Evolutionary conservation across 2,113 vertebrate genomes (phyloP).

Genomic region (Brienomyrus longianalis): DNA sequence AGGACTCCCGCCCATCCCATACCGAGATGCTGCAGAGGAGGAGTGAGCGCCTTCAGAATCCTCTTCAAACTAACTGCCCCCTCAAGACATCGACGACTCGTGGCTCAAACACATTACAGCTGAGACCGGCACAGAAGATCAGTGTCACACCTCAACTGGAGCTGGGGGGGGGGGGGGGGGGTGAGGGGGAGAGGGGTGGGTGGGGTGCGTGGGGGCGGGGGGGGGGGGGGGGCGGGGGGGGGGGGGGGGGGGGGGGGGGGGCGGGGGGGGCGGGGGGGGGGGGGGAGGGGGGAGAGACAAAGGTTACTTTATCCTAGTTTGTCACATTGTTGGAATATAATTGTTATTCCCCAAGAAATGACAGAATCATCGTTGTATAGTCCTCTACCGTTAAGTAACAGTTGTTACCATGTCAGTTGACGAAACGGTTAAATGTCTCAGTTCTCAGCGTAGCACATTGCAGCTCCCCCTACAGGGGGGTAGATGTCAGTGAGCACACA

Average conservation of each 20-base stretch:
- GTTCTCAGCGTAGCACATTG: slow-evolving; percentile 31
- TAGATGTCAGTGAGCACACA: slow-evolving; percentile 27
- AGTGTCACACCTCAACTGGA: not conserved
- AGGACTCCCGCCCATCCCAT: not conserved
- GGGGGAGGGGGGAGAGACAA: not conserved
- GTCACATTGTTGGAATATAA: not conserved
- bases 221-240: not conserved
- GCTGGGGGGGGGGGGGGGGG: not conserved
- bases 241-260: not conserved
- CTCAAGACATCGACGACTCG: not conserved
- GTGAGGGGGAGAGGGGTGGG: too few relatives aligned
- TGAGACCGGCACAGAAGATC: not conserved
- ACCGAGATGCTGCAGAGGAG: slow-evolving; percentile 12
- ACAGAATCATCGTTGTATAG: slow-evolving; percentile 8
- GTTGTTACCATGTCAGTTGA: slow-evolving; percentile 33
- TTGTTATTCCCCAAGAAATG: slow-evolving; percentile 16
- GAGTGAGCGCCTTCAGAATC: not conserved
- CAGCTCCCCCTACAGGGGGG: slow-evolving; percentile 17
- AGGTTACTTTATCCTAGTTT: not conserved
- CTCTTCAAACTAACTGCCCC: slow-evolving; percentile 1
- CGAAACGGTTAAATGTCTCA: slow-evolving; percentile 18
- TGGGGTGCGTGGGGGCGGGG: not conserved
- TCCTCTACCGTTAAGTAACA: slow-evolving; percentile 16
- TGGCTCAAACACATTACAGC: not conserved
- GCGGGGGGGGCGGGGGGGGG: slow-evolving; percentile 2